These are phyloP conservation scores for Balanococcus diminutus DNA, from an alignment of 2,888 invertebrate species.

Conservation along the genomic window DNA sequence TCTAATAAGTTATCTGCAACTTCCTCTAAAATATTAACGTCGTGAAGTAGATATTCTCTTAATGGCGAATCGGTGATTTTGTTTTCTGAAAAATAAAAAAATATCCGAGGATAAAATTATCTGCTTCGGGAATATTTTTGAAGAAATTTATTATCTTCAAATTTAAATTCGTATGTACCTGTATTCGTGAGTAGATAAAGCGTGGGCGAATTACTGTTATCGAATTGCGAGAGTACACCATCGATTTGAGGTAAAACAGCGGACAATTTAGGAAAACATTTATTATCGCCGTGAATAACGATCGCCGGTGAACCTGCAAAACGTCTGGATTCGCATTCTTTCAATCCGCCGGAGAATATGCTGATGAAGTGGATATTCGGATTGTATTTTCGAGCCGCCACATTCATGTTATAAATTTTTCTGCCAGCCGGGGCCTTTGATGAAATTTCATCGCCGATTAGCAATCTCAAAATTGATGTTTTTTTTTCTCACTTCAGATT, in stretches of 20 bases:
- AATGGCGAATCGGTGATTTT: not conserved
- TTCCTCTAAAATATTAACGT: conserved; percentile 23
- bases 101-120: not conserved
- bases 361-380: conserved; percentile 15
- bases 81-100: conserved; percentile 12
- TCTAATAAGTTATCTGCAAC: not conserved
- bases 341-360: conserved; percentile 37
- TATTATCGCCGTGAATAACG: not conserved
- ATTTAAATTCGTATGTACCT: not conserved
- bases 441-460: too few relatives aligned
- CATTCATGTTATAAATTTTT: conserved; percentile 33
- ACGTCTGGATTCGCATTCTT: conserved; percentile 40
- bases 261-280: not conserved
- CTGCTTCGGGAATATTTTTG: not conserved
- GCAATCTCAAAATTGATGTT: too few relatives aligned
- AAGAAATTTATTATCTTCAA: too few relatives aligned
- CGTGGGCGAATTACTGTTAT: conserved; percentile 1
- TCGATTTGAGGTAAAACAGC: not conserved
- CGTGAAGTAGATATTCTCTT: conserved; percentile 38
- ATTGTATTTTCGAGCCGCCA: not conserved
- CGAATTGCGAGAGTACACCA: not conserved
- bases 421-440: not conserved
- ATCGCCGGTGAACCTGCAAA: not conserved
- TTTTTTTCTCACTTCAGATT: too few relatives aligned
- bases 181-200: not conserved